phyloP scores from a whole-genome alignment of 2,113 vertebrate genomes.

The Petrocephalus zakoni region DNA sequence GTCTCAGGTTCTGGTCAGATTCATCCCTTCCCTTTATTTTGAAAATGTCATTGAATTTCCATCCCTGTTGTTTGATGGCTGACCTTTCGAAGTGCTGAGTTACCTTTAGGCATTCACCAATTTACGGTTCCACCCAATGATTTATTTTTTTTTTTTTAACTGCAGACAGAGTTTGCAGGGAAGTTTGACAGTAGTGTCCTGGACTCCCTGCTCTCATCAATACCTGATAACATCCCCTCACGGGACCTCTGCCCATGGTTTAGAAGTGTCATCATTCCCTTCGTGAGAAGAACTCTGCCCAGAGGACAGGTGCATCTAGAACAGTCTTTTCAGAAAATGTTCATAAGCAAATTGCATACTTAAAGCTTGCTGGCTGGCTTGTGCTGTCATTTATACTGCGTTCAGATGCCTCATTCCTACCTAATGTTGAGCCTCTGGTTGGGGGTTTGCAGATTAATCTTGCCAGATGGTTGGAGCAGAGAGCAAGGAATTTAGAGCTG shows the following conservation, averaged over 20 bases:
- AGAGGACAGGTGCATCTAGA: slow-evolving; percentile 68
- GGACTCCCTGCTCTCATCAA: slow-evolving; percentile 69
- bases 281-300: slow-evolving; percentile 71
- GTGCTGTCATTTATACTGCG: neutral
- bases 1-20: too few species aligned
- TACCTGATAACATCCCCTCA: slow-evolving; percentile 66
- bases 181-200: slow-evolving; percentile 69
- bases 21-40: too few species aligned
- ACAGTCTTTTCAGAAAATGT: neutral
- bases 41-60: too few species aligned
- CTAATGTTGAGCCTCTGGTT: neutral
- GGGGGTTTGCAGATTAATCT: slow-evolving; percentile 68
- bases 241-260: slow-evolving; percentile 79
- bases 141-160: slow-evolving; percentile 8
- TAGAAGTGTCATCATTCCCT: slow-evolving; percentile 78
- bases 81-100: too few species aligned
- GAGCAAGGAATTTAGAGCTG: slow-evolving; percentile 82
- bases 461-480: slow-evolving; percentile 85
- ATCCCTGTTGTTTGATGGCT: too few species aligned
- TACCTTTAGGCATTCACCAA: too few species aligned
- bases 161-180: slow-evolving; percentile 76
- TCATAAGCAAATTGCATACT: neutral
- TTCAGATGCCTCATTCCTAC: neutral
- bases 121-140: too few species aligned
- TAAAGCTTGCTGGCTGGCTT: neutral